A percentile compares a stretch with the other conserved stretches of the same genome.
phyloP scores from a whole-genome alignment of 2,797 vertebrate genomes.

The Phylloscopus collybita region DNA sequence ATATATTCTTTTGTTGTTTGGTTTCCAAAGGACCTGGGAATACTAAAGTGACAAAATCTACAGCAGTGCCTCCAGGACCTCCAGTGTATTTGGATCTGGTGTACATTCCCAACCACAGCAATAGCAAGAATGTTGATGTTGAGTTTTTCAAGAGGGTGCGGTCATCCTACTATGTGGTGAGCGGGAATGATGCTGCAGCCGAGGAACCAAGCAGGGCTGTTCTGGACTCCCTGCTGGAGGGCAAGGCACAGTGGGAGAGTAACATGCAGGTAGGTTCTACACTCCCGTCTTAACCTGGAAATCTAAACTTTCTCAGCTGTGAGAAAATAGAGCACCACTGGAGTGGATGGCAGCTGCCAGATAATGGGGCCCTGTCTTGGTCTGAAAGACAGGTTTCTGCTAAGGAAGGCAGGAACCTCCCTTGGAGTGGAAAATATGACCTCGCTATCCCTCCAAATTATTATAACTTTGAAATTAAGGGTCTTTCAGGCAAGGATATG shows the following conservation, averaged over 20 bases:
- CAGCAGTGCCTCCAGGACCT: slow-evolving; percentile 86
- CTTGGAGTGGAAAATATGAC: not conserved
- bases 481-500: not conserved
- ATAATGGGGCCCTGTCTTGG: too few species aligned
- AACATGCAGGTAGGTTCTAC: slow-evolving; percentile 88
- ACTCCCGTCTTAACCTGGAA: not conserved
- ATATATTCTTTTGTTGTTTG: not conserved
- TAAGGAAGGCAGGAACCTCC: not conserved
- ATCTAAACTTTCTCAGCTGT: not conserved
- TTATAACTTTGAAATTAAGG: not conserved
- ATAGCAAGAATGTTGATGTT: slow-evolving; percentile 92
- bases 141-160: slow-evolving; percentile 96
- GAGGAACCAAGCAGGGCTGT: slow-evolving; percentile 93
- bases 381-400: not conserved
- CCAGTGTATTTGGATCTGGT: slow-evolving; percentile 97
- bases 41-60: slow-evolving; percentile 81
- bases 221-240: slow-evolving; percentile 92
- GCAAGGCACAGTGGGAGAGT: slow-evolving; percentile 93
- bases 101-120: slow-evolving; percentile 98
- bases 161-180: slow-evolving; percentile 97
- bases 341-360: fast-evolving
- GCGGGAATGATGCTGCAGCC: slow-evolving; percentile 90
- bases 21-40: slow-evolving; percentile 79
- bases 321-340: not conserved
- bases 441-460: not conserved